phyloP scores from a whole-genome alignment of 2,113 vertebrate genomes.

The Oncorhynchus keta region DNA sequence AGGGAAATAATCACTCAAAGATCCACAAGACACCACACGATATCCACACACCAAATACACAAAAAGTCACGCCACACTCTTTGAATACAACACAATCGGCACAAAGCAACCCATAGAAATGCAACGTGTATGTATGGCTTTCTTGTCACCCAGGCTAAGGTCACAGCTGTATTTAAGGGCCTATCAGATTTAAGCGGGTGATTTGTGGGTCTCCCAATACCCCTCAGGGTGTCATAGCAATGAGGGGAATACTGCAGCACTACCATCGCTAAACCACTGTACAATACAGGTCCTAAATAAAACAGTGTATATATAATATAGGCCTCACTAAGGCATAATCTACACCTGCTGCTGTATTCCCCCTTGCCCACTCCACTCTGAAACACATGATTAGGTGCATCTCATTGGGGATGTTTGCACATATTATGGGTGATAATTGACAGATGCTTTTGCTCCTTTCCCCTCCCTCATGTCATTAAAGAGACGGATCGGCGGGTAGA shows the following conservation, averaged over 20 bases:
- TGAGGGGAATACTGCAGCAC: background rate
- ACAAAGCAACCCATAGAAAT: background rate
- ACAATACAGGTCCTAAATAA: background rate
- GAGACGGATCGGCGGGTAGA: background rate
- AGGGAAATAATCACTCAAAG: background rate
- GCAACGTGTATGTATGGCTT: background rate
- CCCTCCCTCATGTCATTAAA: background rate
- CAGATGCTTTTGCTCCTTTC: background rate
- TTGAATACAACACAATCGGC: background rate
- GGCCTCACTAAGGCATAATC: background rate
- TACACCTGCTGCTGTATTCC: background rate
- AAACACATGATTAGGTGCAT: background rate
- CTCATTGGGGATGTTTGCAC: background rate
- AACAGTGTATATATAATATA: background rate
- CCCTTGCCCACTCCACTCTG: background rate
- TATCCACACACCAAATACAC: background rate
- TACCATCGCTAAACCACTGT: background rate
- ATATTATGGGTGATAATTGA: background rate
- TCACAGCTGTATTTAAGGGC: constrained; percentile 3
- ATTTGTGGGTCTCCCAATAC: background rate
- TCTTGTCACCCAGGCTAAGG: background rate
- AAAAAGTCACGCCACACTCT: too few relatives aligned
- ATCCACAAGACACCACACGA: too few relatives aligned
- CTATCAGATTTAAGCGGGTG: background rate
- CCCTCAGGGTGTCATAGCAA: constrained; percentile 1